Evolutionary conservation across 2,888 invertebrate genomes (phyloP), one percentile per base, ranked within the genome.

Genomic region (Folsomia manolachei): DNA sequence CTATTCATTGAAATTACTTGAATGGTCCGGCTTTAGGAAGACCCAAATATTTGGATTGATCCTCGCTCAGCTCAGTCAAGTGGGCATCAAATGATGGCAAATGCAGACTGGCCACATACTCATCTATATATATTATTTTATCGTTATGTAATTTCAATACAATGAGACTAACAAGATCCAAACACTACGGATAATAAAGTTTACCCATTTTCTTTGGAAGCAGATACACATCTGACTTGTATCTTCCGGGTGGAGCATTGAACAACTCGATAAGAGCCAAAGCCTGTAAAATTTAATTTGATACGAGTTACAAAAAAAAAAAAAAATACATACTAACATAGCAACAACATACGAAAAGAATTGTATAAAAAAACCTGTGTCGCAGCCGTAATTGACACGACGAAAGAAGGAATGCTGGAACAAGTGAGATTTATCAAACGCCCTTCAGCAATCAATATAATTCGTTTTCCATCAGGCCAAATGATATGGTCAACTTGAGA

Each of bases 401-500:
- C 97, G 86, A 97, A 97, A 25, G 97, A 97, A 7, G 97, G 97
- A 83, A 98, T 89, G 84, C 95, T 96, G 25, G 97, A 97, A 84
- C 97, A 98, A 82, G 96, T 96, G 76, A 95, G 87, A 87, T 98
- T 98, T 67, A 97, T 96, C 67, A 98, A 88, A 2, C 97, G 89
- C 52, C 98, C 98, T 86, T 97, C 97, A 1, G 97, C 97, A 74
- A 97, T 86, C 21, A 97, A 86, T 69, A 97, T 93, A 80, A 97
- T 94, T 74, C 96, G 89, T 85, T 97, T 97, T 75, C 96, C 95
- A 85, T 94, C 95, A 11, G 97, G 96, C 97, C 97, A 98, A 81
- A 97, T 95, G 79, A 98, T 94, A 85, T 98, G 97, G 86, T 98
- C 97, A 61, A 98, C 97, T 87, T 97, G 97, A 27, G 96, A 95